A percentile compares a stretch with the other conserved stretches of the same genome.
phyloP scores from a whole-genome alignment of 2,888 invertebrate genomes.

The Oegoconia quadripuncta region DNA sequence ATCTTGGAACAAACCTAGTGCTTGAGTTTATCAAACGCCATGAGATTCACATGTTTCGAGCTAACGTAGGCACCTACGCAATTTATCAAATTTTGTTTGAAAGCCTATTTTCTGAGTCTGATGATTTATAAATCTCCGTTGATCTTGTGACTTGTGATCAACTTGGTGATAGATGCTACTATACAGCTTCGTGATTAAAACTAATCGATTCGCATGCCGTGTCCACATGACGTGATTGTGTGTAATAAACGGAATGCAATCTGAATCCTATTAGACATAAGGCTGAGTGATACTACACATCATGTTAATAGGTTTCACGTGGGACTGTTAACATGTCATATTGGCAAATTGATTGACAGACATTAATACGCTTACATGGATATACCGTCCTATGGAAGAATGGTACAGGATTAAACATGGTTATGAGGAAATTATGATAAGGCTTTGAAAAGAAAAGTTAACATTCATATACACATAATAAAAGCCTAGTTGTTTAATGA shows the following conservation, averaged over 20 bases:
- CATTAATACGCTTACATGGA: neutral
- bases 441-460: neutral
- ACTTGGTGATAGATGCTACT: neutral
- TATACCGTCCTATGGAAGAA: neutral
- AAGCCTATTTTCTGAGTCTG: too few relatives aligned
- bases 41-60: too few relatives aligned
- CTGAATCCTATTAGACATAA: constrained; percentile 69
- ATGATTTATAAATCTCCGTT: constrained; percentile 10
- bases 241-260: constrained; percentile 68
- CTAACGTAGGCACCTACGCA: too few relatives aligned
- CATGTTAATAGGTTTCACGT: constrained; percentile 59
- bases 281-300: constrained; percentile 48
- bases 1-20: too few relatives aligned
- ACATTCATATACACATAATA: too few relatives aligned
- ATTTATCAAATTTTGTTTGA: too few relatives aligned
- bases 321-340: constrained; percentile 43
- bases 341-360: constrained; percentile 3
- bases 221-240: constrained; percentile 57
- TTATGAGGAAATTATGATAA: too few relatives aligned
- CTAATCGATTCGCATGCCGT: constrained; percentile 10
- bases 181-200: constrained; percentile 6
- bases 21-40: too few relatives aligned
- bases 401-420: too few relatives aligned
- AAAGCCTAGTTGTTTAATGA: too few relatives aligned
- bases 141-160: neutral